Conservation (phyloP, 2,888 invertebrate species). For the Cosmia trapezina region DNA sequence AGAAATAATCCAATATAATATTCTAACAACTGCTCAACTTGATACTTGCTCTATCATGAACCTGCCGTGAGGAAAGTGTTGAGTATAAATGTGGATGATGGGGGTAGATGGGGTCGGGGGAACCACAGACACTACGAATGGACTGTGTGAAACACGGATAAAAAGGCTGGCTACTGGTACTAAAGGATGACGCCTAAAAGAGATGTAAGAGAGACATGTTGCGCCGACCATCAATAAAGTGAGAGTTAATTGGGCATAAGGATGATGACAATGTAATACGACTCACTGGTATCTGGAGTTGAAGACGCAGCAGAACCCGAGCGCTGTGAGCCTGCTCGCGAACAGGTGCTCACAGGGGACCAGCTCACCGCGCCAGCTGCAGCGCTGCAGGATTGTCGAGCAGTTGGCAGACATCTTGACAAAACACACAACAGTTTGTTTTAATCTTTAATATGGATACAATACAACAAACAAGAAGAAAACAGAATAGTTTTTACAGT, state of each 20-base stretch:
- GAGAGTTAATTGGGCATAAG: neutral
- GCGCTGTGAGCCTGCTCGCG: slow-evolving; percentile 81
- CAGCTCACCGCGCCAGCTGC: slow-evolving; percentile 81
- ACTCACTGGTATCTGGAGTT: slow-evolving; percentile 83
- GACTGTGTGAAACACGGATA: neutral
- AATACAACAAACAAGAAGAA: neutral
- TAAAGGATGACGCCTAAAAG: neutral
- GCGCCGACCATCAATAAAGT: neutral
- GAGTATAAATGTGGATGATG: neutral
- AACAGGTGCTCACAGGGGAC: slow-evolving; percentile 83
- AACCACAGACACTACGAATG: neutral
- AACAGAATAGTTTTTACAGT: neutral
- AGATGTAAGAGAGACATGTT: neutral
- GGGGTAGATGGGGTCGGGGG: neutral
- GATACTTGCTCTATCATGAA: neutral
- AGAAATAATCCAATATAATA: neutral
- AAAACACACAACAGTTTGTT: neutral
- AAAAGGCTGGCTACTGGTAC: neutral
- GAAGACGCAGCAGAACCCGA: slow-evolving; percentile 91
- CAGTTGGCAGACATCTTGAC: slow-evolving; percentile 85
- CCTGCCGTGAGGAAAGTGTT: neutral
- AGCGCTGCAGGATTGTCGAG: slow-evolving; percentile 80
- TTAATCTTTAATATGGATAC: neutral
- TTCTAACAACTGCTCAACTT: no score
- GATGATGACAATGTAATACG: neutral